A percentile compares a stretch with the other conserved stretches of the same genome.
phyloP scores from a whole-genome alignment of 2,113 vertebrate species.

The Nipponia nippon region DNA sequence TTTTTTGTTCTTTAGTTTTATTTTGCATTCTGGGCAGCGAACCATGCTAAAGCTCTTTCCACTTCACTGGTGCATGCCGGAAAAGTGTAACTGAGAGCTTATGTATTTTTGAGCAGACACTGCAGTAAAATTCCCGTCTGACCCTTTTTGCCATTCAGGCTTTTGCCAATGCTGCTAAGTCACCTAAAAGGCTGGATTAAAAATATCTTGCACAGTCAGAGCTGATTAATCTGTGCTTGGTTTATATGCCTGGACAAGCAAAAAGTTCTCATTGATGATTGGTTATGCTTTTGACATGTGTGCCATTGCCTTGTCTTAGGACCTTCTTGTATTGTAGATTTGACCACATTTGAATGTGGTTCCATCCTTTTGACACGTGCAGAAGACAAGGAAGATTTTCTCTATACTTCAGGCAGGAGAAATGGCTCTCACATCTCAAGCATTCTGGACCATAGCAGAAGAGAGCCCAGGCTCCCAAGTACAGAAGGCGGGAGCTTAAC shows the following conservation, averaged over 20 bases:
- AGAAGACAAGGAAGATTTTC: background rate
- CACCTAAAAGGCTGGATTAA: slow-evolving; percentile 15
- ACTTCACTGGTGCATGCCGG: background rate
- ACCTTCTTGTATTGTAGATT: background rate
- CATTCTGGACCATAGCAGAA: background rate
- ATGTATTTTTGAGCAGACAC: slow-evolving; percentile 18
- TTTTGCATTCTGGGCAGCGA: slow-evolving; percentile 45
- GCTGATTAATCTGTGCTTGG: background rate
- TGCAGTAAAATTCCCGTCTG: slow-evolving; percentile 34
- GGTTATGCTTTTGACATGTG: background rate
- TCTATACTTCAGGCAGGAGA: background rate
- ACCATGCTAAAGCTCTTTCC: background rate
- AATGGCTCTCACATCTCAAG: background rate
- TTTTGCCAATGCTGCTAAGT: background rate
- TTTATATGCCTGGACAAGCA: background rate
- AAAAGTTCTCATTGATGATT: background rate
- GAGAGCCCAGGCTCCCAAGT: background rate
- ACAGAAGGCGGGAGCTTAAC: background rate
- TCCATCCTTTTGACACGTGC: background rate
- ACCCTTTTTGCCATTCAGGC: background rate
- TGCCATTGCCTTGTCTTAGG: background rate
- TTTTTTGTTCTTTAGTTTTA: slow-evolving; percentile 42
- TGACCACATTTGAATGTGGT: background rate
- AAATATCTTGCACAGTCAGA: background rate
- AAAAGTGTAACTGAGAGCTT: slow-evolving; percentile 27